A percentile compares a stretch with the other conserved stretches of the same genome.
phyloP scores from a whole-genome alignment of 1,140 invertebrate genomes.

The Drosophila lacteicornis region DNA sequence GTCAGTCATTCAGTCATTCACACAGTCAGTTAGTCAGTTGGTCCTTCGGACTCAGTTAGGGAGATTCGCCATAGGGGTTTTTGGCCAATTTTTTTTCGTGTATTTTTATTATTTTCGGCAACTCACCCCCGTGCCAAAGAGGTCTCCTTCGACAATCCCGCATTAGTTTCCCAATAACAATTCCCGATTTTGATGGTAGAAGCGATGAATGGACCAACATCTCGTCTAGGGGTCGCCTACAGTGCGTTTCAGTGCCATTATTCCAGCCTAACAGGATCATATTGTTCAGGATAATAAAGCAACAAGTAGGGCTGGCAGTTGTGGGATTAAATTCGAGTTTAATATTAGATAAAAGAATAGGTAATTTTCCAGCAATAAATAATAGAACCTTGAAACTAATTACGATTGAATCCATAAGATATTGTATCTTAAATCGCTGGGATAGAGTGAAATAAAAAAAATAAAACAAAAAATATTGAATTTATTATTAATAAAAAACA shows the following conservation, averaged over 20 bases:
- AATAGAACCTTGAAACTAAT: no score
- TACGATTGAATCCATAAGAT: no score
- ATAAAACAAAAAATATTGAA: no score
- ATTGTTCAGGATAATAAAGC: not conserved
- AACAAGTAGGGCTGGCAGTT: no score
- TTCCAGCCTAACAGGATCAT: not conserved
- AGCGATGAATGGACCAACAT: conserved; percentile 29
- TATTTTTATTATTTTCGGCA: not conserved
- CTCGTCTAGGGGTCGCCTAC: conserved; percentile 29
- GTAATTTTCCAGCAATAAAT: no score
- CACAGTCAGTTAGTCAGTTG: not conserved
- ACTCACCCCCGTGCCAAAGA: conserved; percentile 5
- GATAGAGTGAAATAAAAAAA: no score
- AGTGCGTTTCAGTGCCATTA: not conserved
- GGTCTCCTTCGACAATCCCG: conserved; percentile 20
- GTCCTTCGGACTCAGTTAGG: not conserved
- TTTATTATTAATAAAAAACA: no score
- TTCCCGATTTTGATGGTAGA: conserved; percentile 1
- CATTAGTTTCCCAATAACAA: conserved; percentile 14
- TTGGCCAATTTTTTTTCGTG: conserved; percentile 3
- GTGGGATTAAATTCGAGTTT: no score
- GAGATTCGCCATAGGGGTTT: conserved; percentile 44
- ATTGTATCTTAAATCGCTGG: no score
- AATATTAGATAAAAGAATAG: no score
- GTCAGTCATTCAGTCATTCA: conserved; percentile 12